These are phyloP conservation scores for Sebastolobus alascanus DNA, from an alignment of 2,797 vertebrate genomes.

Conservation along the genomic window DNA sequence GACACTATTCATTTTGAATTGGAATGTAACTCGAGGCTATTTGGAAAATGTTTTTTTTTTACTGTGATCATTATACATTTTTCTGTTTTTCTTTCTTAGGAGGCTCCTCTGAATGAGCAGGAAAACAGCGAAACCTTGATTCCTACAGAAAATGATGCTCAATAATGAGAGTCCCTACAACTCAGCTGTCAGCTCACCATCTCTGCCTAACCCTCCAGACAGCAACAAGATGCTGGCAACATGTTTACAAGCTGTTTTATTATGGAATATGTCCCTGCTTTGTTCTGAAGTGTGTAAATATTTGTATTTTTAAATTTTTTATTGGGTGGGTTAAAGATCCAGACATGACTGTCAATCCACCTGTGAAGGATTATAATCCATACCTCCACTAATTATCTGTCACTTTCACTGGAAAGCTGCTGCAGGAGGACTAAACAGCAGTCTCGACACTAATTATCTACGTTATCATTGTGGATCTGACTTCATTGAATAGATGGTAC, in stretches of 20 bases:
- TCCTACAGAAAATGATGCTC: conserved; percentile 41
- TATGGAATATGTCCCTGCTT: conserved; percentile 1
- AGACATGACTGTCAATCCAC: conserved; percentile 5
- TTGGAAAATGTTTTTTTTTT: not conserved
- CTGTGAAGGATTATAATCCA: conserved; percentile 13
- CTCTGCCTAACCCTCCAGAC: conserved; percentile 11
- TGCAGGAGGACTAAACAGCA: not conserved
- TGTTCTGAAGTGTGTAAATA: conserved; percentile 30
- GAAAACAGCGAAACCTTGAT: conserved; percentile 11
- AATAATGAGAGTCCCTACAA: conserved; percentile 18
- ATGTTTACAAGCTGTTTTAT: conserved; percentile 64
- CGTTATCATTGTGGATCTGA: conserved; percentile 1
- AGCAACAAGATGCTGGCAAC: conserved; percentile 27
- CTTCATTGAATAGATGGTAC: not conserved
- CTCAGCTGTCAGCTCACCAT: conserved; percentile 21
- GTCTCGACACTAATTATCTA: not conserved
- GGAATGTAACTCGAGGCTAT: not conserved
- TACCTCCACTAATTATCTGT: conserved; percentile 15
- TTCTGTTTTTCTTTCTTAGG: conserved; percentile 25
- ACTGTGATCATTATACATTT: not conserved
- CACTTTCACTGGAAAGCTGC: conserved; percentile 18
- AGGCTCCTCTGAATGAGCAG: conserved; percentile 31
- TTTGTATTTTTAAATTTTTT: conserved; percentile 18
- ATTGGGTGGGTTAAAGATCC: not conserved
- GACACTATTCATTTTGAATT: not conserved